phyloP scores from a whole-genome alignment of 2,888 invertebrate species.

The Empis livida region DNA sequence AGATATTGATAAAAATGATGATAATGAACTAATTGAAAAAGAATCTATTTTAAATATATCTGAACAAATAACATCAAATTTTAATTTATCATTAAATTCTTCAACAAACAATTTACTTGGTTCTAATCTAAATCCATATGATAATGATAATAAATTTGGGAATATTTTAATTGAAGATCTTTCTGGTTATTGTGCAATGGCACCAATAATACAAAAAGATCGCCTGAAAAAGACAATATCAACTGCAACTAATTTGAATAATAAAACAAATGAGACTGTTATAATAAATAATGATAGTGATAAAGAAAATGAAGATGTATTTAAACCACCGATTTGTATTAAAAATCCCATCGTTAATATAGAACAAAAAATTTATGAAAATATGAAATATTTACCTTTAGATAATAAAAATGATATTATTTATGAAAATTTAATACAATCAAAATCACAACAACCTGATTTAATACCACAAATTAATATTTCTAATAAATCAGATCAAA shows the following conservation, averaged over 20 bases:
- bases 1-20: conserved; percentile 7
- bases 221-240: not conserved
- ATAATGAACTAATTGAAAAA: conserved; percentile 4
- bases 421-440: too few species aligned
- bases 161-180: conserved; percentile 26
- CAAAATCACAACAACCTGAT: too few species aligned
- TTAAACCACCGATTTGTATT: too few species aligned
- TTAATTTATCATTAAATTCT: conserved; percentile 33
- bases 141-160: not conserved
- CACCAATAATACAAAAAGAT: conserved; percentile 21
- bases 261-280: conserved; percentile 15
- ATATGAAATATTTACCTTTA: conserved; percentile 19
- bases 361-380: conserved; percentile 19
- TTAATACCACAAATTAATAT: too few species aligned
- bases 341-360: too few species aligned
- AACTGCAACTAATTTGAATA: not conserved
- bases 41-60: conserved; percentile 26
- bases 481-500: too few species aligned
- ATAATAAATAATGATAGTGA: conserved; percentile 12
- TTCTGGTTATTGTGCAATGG: conserved; percentile 34
- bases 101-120: conserved; percentile 33
- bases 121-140: conserved; percentile 22
- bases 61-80: conserved; percentile 27
- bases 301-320: conserved; percentile 10
- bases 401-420: too few species aligned